phyloP scores from a whole-genome alignment of 2,797 vertebrate genomes.

The Sebastes nivosus region DNA sequence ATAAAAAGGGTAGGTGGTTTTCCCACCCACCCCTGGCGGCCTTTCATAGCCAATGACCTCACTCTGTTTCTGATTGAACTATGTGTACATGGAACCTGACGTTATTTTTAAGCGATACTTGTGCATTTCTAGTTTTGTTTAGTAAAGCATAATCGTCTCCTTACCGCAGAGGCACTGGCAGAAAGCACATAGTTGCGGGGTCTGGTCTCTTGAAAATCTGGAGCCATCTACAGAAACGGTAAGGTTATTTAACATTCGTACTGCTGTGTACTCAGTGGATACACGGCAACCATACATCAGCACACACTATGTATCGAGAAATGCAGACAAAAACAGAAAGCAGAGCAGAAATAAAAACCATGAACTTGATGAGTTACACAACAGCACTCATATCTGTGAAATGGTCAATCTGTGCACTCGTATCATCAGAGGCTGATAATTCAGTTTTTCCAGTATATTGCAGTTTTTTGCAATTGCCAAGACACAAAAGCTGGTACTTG shows the following conservation, averaged over 20 bases:
- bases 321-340: neutral
- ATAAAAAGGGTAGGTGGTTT: neutral
- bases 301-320: neutral
- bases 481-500: neutral
- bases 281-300: neutral
- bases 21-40: neutral
- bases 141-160: slow-evolving; percentile 35
- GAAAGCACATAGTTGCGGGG: slow-evolving; percentile 97
- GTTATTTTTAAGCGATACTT: neutral
- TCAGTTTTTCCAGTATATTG: neutral
- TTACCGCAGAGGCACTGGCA: slow-evolving; percentile 96
- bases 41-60: neutral
- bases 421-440: neutral
- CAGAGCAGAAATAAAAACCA: slow-evolving; percentile 4
- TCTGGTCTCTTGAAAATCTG: slow-evolving; percentile 97
- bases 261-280: neutral
- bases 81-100: neutral
- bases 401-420: neutral
- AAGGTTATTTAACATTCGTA: neutral
- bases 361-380: neutral
- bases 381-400: neutral
- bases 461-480: neutral
- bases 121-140: neutral
- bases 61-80: neutral
- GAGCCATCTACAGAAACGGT: slow-evolving; percentile 83